These are phyloP conservation scores for Corapipo altera DNA, from an alignment of 2,113 vertebrate species.

Conservation along the genomic window DNA sequence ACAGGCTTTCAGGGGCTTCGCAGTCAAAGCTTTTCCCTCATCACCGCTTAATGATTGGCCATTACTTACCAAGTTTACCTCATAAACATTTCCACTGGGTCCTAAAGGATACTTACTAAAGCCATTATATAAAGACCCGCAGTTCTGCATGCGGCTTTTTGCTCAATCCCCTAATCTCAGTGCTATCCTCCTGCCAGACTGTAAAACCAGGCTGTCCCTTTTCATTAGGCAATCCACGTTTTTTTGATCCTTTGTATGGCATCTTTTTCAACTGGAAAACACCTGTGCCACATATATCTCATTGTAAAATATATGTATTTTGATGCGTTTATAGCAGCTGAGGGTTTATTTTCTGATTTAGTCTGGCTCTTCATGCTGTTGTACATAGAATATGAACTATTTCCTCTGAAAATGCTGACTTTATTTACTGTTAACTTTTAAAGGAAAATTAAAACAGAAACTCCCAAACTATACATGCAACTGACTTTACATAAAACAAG, in stretches of 20 bases:
- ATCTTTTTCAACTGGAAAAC: neutral
- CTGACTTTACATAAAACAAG: neutral
- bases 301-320: neutral
- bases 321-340: neutral
- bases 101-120: conserved; percentile 66
- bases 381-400: neutral
- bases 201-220: conserved; percentile 49
- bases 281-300: rapidly evolving
- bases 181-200: conserved; percentile 45
- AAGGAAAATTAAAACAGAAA: neutral
- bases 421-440: neutral
- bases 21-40: neutral
- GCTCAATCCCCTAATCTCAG: conserved; percentile 73
- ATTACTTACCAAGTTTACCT: conserved; percentile 49
- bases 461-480: too few species aligned
- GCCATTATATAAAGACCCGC: conserved; percentile 64
- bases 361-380: neutral
- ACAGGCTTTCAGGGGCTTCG: conserved; percentile 4
- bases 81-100: conserved; percentile 44
- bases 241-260: neutral
- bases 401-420: neutral
- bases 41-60: conserved; percentile 60
- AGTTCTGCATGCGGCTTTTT: conserved; percentile 60
- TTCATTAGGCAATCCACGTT: conserved; percentile 5
- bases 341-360: neutral